Base-by-base conservation (phyloP, 1,140 invertebrate species). In the Achatina immaculata region DNA sequence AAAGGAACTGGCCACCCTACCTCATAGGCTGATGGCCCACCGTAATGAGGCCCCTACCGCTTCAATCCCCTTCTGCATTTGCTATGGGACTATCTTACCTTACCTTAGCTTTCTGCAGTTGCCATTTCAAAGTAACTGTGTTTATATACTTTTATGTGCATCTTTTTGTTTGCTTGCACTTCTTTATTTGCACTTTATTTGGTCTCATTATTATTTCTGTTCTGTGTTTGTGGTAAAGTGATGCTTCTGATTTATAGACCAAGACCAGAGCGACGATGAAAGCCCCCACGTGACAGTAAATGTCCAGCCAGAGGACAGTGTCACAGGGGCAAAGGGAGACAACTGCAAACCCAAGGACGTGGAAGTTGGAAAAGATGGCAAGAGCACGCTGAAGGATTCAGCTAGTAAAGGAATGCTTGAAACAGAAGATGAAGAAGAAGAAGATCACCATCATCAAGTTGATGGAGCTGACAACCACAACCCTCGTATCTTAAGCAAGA, bases 181-280 rank as follows among this genome's bases (percentile, higher is more conserved):
- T n/a, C n/a, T n/a, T n/a, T n/a, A n/a, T n/a, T n/a, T n/a, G n/a
- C n/a, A n/a, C n/a, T n/a, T n/a, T n/a, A n/a, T n/a, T n/a, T n/a
- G n/a, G n/a, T n/a, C n/a, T n/a, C n/a, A n/a, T n/a, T n/a, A n/a
- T n/a, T n/a, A n/a, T n/a, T n/a, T n/a, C n/a, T n/a, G n/a, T n/a
- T n/a, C n/a, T n/a, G n/a, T n/a, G n/a, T n/a, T n/a, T n/a, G n/a
- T n/a, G n/a, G n/a, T n/a, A n/a, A n/a, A n/a, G n/a, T n/a, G n/a
- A 48, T 48, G 19, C 19, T 7, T 48, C 7, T 48, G 7, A 62
- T 62, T 31, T 9, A 6, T 62, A 62, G 28, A 62, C 58, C 34
- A n/a, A 76, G 74, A 76, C 51, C 31, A 21, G 14, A 76, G 74
- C 62, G 74, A 78, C 68, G 78, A 80, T 72, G 78, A 80, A 24